Base-by-base conservation (phyloP, 1,140 invertebrate species). In the Teleogryllus occipitalis region DNA sequence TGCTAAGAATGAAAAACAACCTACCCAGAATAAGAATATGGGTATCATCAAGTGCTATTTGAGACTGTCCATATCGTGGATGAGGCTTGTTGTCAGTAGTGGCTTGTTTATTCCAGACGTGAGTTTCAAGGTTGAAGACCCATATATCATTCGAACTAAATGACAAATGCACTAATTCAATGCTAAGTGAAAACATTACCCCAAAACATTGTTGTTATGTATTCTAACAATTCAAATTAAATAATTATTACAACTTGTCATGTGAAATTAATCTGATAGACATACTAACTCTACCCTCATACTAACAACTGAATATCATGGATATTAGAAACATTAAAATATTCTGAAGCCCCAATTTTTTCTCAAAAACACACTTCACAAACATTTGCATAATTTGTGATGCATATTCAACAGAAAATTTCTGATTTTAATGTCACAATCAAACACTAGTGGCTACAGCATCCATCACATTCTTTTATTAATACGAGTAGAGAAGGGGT, bases 41-140 rank as follows among this genome's bases (percentile, higher is more conserved):
- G n/a, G 91, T 88, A 79, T 90, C 88, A 83, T 92, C 90, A 79
- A 89, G 77, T 18, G 81, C 80, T 47, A 89, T 88, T 84, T 92
- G 91, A 22, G 95, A 96, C 83, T 97, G 96, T 15, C 96, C 96
- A 88, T 97, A 98, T 82, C 97, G 87, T 48, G 94, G 91, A 65
- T 90, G 88, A 22, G 97, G 97, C 83, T 92, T 93, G 18, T 90
- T 86, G 78, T 89, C 90, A 75, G 90, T 89, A 78, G 90, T 89
- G 82, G 90, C 85, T 83, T 91, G 93, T 83, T 95, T 92, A 81
- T 89, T 90, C 97, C 97, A 98, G 78, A 85, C 88, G 82, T 91
- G 89, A 48, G 90, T 91, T 12, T 90, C 88, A 81, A 98, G 88
- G 89, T 98, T 92, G 81, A 97, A 91, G 77, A 95, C 92, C 95